These are phyloP conservation scores for Hippoglossus hippoglossus DNA, from an alignment of 2,797 vertebrate genomes.

Conservation along the genomic window DNA sequence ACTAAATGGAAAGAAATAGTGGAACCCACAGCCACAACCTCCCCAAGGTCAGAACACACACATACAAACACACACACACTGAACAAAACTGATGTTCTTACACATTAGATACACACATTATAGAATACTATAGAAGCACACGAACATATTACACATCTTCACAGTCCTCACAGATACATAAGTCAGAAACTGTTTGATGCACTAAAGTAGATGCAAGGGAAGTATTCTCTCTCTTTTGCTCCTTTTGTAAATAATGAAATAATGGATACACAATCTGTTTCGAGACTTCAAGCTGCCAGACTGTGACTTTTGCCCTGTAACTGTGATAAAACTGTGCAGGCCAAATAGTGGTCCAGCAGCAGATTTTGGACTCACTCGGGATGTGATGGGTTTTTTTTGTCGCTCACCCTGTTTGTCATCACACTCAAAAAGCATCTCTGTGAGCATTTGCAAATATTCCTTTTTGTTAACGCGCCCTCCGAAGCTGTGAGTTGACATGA, in stretches of 20 bases:
- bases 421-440: background rate
- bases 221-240: background rate
- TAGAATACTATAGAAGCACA: slow-evolving; percentile 8
- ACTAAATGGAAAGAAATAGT: slow-evolving; percentile 65
- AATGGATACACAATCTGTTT: slow-evolving; percentile 19
- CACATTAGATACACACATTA: slow-evolving; percentile 9
- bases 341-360: background rate
- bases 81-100: background rate
- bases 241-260: background rate
- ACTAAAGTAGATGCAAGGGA: background rate
- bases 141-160: slow-evolving; percentile 2
- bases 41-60: slow-evolving; percentile 51
- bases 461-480: background rate
- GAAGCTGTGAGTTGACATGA: background rate
- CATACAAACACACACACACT: background rate
- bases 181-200: background rate
- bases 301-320: slow-evolving; percentile 21
- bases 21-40: slow-evolving; percentile 48
- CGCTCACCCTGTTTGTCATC: background rate
- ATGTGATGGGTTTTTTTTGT: background rate
- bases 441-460: no score
- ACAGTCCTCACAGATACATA: background rate
- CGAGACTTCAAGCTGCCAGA: background rate
- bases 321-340: slow-evolving; percentile 2
- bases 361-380: background rate